A percentile compares a stretch with the other conserved stretches of the same genome.
Conservation (phyloP, 2,888 invertebrate species). For the Campoplex nolae region DNA sequence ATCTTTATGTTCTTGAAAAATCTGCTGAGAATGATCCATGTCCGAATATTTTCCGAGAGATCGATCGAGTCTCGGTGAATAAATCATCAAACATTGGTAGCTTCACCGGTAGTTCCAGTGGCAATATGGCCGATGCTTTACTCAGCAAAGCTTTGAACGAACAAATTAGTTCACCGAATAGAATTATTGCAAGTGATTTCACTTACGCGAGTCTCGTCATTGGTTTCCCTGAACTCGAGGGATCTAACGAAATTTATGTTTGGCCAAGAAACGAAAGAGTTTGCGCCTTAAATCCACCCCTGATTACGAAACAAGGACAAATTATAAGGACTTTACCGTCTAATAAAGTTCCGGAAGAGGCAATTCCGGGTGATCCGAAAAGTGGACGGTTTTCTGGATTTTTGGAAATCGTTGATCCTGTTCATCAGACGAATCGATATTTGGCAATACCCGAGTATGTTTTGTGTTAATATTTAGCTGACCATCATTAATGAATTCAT, state of each 20-base stretch:
- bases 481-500: background rate
- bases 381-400: constrained; percentile 80
- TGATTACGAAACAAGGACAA: constrained; percentile 78
- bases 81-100: constrained; percentile 68
- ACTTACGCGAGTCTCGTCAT: constrained; percentile 84
- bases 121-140: constrained; percentile 69
- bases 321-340: constrained; percentile 77
- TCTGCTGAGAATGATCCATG: constrained; percentile 74
- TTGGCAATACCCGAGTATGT: constrained; percentile 86
- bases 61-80: constrained; percentile 72
- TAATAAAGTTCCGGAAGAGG: constrained; percentile 74
- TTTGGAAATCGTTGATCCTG: constrained; percentile 86
- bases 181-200: constrained; percentile 83
- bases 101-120: constrained; percentile 69
- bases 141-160: constrained; percentile 83
- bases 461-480: background rate
- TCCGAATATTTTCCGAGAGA: constrained; percentile 79
- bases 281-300: constrained; percentile 71
- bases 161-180: constrained; percentile 84
- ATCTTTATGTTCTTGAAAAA: constrained; percentile 77
- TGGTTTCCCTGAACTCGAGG: constrained; percentile 85
- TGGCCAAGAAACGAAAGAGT: constrained; percentile 79
- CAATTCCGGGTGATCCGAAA: constrained; percentile 69
- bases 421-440: constrained; percentile 85
- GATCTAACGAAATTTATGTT: constrained; percentile 80